Percentiles rank a stretch among this genome's conserved stretches.
Conservation (phyloP, 35 echinoderm and acorn worm species). For the Diadema setosum region DNA sequence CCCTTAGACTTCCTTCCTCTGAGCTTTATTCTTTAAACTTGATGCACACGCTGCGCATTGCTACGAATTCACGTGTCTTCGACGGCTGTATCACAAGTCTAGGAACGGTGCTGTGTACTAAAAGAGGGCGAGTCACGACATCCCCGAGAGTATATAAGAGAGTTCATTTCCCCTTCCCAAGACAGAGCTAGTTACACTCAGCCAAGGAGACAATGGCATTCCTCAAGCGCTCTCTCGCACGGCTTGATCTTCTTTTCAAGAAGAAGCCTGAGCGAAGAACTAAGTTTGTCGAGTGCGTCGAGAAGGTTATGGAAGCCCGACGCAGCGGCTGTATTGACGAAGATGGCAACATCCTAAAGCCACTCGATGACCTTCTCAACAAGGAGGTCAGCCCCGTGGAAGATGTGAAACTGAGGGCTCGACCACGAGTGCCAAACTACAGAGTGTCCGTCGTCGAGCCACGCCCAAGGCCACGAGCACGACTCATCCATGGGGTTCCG, state of each 20-base stretch:
- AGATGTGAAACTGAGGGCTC: neutral
- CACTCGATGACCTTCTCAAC: neutral
- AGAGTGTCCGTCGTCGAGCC: neutral
- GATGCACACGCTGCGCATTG: too few relatives aligned
- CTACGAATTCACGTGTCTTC: too few relatives aligned
- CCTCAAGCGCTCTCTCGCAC: constrained; percentile 36
- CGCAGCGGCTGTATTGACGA: constrained; percentile 85
- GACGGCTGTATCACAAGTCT: neutral
- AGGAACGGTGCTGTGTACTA: neutral
- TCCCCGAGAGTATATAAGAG: neutral
- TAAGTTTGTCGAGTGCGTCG: constrained; percentile 69
- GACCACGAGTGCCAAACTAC: neutral
- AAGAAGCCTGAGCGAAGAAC: constrained; percentile 10
- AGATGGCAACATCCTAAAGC: constrained; percentile 66
- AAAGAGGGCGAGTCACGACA: neutral
- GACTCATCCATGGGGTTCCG: neutral
- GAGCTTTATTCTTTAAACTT: too few relatives aligned
- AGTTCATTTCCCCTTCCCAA: neutral
- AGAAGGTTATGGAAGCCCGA: constrained; percentile 83
- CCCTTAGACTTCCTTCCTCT: too few relatives aligned
- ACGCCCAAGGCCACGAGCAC: neutral
- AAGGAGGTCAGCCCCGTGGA: neutral
- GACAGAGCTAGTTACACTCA: neutral
- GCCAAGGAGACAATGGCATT: constrained; percentile 42
- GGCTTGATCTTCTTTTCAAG: constrained; percentile 16